Percentiles rank a stretch among this genome's conserved stretches.
Conservation (phyloP, 2,113 vertebrate species). For the Cochlearius cochlearius region DNA sequence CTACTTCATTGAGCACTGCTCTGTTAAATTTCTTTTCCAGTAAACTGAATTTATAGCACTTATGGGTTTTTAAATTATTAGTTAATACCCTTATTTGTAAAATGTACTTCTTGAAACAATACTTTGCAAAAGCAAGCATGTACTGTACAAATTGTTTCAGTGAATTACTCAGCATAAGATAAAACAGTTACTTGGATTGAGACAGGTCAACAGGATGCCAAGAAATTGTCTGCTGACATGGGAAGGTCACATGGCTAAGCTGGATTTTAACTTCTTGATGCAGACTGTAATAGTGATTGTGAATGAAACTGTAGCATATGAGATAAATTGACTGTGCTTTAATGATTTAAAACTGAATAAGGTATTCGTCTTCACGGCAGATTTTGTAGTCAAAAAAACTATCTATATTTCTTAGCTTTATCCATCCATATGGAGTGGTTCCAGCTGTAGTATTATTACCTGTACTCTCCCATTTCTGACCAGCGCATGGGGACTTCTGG, state of each 20-base stretch:
- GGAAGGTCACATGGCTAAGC: background rate
- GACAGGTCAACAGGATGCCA: background rate
- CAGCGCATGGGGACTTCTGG: rapidly evolving
- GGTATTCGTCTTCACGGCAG: background rate
- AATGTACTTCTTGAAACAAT: background rate
- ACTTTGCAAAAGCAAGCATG: background rate
- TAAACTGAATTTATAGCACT: background rate
- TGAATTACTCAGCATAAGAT: background rate
- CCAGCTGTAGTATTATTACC: background rate
- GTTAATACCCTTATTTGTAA: background rate
- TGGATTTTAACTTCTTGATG: background rate
- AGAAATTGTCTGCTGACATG: background rate
- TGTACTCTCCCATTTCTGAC: background rate
- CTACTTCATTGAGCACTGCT: background rate
- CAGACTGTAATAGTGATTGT: background rate
- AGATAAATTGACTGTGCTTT: background rate
- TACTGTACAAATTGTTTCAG: background rate
- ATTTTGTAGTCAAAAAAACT: background rate
- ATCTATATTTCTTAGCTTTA: background rate
- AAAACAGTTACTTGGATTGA: background rate
- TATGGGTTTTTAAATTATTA: background rate
- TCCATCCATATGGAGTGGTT: background rate
- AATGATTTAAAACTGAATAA: background rate
- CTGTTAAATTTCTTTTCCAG: background rate
- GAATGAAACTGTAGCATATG: background rate